These are phyloP conservation scores for Graptemys geographica DNA, from an alignment of 2,797 vertebrate species.

Conservation along the genomic window DNA sequence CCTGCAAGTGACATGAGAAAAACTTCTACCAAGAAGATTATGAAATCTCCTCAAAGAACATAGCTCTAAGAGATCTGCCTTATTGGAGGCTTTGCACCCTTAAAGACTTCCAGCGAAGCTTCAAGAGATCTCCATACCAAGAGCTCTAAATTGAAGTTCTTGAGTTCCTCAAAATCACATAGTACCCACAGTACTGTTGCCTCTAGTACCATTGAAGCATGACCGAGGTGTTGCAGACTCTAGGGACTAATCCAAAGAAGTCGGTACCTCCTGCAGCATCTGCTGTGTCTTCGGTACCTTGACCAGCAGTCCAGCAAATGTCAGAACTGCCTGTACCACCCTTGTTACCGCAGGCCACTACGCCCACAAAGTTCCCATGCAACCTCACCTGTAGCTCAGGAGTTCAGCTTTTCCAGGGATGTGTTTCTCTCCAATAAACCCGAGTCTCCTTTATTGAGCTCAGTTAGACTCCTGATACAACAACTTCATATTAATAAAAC, in stretches of 20 bases:
- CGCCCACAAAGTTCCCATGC: neutral
- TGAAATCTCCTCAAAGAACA: neutral
- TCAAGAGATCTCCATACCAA: neutral
- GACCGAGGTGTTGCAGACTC: neutral
- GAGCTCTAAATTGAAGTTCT: neutral
- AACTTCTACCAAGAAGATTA: neutral
- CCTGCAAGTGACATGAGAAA: neutral
- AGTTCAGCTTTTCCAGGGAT: too few relatives aligned
- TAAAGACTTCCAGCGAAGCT: neutral
- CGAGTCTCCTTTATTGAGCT: neutral
- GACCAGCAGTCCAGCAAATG: neutral
- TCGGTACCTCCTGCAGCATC: neutral
- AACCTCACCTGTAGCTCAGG: too few relatives aligned
- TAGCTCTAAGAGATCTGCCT: neutral
- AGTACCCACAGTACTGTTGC: neutral
- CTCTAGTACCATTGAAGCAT: neutral
- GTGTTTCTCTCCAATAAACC: too few relatives aligned
- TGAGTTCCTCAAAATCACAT: neutral
- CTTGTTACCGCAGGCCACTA: neutral
- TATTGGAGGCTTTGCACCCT: neutral
- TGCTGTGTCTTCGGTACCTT: neutral
- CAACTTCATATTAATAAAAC: conserved; percentile 65
- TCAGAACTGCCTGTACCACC: neutral
- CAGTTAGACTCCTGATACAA: neutral
- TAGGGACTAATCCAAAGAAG: neutral